Base-by-base conservation (phyloP, 2,113 vertebrate species). In the Aptenodytes forsteri region DNA sequence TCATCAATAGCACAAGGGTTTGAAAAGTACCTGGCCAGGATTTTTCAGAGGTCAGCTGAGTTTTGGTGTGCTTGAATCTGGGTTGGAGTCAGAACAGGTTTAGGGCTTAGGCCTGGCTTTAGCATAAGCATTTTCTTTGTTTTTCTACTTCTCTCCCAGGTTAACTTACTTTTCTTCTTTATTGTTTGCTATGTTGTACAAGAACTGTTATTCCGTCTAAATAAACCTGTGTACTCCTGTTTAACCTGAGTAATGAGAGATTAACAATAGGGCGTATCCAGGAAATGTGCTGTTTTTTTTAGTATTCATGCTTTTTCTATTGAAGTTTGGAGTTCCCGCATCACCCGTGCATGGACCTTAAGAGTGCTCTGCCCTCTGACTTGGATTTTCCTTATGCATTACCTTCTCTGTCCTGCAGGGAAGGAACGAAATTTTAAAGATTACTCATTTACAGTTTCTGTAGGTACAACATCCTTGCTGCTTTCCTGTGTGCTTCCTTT, bases 301-400 rank as follows among this genome's bases (percentile, higher is more conserved):
- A 54, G 10, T 32, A 42, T 36, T 58, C 16, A 6, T 36, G 30
- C 20, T 36, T 42, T 66, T 88, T 69, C 62, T 73, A 6, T 20
- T 61, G 54, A 80, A 61, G 38, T 76, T 79, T 69, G 50, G 40
- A 50, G 17, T 38, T 88, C 36, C 46, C 0, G 0, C 44, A 59
- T 78, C 38, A 52, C 5, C n/a, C 0, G 0, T 14, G 9, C 0
- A 0, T 26, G 38, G 72, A 59, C 18, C 26, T 30, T 36, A 54
- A 10, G 36, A 91, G 19, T 11, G 11, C 65, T 75, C 52, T 56
- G 30, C 23, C 27, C 42, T 71, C 30, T 56, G 29, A 44, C 20
- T 2, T 77, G 34, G 4, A 7, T 66, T 83, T 88, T 72, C 20
- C 5, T 46, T 62, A 10, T 30, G 70, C 13, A 20, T 65, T 58